Base-by-base conservation (phyloP, 2,797 vertebrate species). In the Falco peregrinus region DNA sequence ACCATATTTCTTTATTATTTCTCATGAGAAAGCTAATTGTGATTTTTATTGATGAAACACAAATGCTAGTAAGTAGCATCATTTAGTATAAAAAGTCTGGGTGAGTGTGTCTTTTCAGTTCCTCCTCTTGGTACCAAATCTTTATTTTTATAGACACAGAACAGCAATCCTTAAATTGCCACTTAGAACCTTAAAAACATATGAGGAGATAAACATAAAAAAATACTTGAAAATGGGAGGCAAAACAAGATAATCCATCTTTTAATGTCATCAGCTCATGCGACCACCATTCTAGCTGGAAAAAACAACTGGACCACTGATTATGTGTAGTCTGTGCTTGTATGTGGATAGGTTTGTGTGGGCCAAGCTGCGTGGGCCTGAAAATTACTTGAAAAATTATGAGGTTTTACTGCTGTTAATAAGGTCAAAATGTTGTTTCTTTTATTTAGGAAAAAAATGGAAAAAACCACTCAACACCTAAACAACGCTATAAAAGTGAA, bases 381-480 rank as follows among this genome's bases (percentile, higher is more conserved):
- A 84, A 90, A 96, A 86, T 59, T 60, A 48, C 33, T 41, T 76
- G 64, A 87, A 96, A 91, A 93, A 82, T 82, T 56, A 90, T 67
- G 47, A 86, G 51, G 21, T 95, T 95, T 96, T 64, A 33, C 37
- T 95, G 68, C 54, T 84, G 63, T 65, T 95, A 96, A 81, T 63
- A 88, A 96, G 74, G 78, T 96, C 76, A 97, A 96, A 96, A 89
- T 93, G 67, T 91, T 95, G 64, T 88, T 96, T 87, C 75, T 76
- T 80, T 94, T 92, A 90, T 89, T 81, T 77, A 65, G 41, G 22
- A 31, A 43, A 69, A 86, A 67, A 59, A 48, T 16, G 3, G 2
- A 22, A 50, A 56, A 35, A 26, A 2, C 0, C 24, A 33, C 61
- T 90, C 73, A 51, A 35, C 29, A 21, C 29, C 43, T 73, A 89